These are phyloP conservation scores for Leucophenga varia DNA, from an alignment of 1,140 invertebrate genomes.

Conservation along the genomic window DNA sequence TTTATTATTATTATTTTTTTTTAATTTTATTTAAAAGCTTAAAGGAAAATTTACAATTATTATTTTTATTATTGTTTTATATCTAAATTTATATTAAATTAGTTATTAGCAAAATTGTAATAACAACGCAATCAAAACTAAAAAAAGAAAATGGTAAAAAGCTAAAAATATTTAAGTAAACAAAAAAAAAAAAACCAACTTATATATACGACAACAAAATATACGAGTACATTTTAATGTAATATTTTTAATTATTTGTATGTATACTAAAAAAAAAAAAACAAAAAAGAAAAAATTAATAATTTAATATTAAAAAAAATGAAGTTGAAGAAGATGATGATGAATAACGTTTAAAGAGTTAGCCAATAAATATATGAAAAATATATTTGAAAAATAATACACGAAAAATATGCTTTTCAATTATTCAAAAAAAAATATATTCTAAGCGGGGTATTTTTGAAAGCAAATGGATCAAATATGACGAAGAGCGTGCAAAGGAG, in stretches of 20 bases:
- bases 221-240: slow-evolving; percentile 56
- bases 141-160: slow-evolving; percentile 29
- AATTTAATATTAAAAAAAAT: slow-evolving; percentile 25
- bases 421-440: slow-evolving; percentile 7
- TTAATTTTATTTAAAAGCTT: slow-evolving; percentile 7
- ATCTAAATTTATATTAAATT: slow-evolving; percentile 49
- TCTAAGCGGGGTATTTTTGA: not conserved
- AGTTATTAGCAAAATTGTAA: slow-evolving; percentile 57
- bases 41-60: slow-evolving; percentile 29
- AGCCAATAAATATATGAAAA: slow-evolving; percentile 57
- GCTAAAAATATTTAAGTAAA: slow-evolving; percentile 31
- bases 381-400: slow-evolving; percentile 53
- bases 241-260: slow-evolving; percentile 58
- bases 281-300: slow-evolving; percentile 32
- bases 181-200: slow-evolving; percentile 33
- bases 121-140: slow-evolving; percentile 44
- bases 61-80: slow-evolving; percentile 43
- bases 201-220: slow-evolving; percentile 41
- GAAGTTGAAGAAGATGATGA: slow-evolving; percentile 7
- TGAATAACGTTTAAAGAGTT: slow-evolving; percentile 54
- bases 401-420: slow-evolving; percentile 29
- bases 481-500: too few relatives aligned
- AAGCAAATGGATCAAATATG: slow-evolving; percentile 8
- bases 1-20: slow-evolving; percentile 2
- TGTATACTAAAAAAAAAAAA: slow-evolving; percentile 55